phyloP scores from a whole-genome alignment of 2,888 invertebrate species.

The Apoderus coryli region DNA sequence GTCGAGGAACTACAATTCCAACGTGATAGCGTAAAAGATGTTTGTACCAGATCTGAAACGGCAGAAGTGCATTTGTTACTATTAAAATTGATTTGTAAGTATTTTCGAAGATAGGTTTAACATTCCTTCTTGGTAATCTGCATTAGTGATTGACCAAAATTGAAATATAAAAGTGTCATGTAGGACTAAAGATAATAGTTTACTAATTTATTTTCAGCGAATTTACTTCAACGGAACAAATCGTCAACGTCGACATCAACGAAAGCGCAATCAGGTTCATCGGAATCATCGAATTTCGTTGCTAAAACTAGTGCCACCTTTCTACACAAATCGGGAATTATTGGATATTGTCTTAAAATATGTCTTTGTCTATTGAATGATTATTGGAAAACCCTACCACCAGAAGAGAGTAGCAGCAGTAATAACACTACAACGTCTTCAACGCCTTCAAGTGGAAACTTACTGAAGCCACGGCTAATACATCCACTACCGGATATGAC shows the following conservation, averaged over 20 bases:
- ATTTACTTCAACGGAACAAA: slow-evolving; percentile 65
- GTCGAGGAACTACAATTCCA: slow-evolving; percentile 58
- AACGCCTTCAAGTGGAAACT: slow-evolving; percentile 38
- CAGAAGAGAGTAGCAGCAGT: slow-evolving; percentile 31
- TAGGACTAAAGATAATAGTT: too few species aligned
- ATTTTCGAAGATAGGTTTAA: slow-evolving; percentile 5
- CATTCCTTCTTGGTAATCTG: neutral
- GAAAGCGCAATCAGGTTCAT: slow-evolving; percentile 14
- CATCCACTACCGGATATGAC: slow-evolving; percentile 86
- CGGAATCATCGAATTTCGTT: slow-evolving; percentile 42
- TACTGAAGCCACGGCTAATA: slow-evolving; percentile 69
- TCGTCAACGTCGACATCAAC: slow-evolving; percentile 29
- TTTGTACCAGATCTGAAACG: slow-evolving; percentile 51
- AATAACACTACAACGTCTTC: too few species aligned
- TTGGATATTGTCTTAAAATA: slow-evolving; percentile 57
- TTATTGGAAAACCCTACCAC: slow-evolving; percentile 53
- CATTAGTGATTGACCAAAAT: too few species aligned
- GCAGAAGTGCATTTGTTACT: slow-evolving; percentile 80
- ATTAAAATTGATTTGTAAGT: slow-evolving; percentile 72
- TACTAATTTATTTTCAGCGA: too few species aligned
- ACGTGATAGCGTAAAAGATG: slow-evolving; percentile 37
- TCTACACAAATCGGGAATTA: slow-evolving; percentile 52
- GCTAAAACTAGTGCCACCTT: slow-evolving; percentile 57
- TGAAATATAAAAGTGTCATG: too few species aligned
- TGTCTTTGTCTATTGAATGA: slow-evolving; percentile 51